Conservation (phyloP, 2,113 vertebrate species). For the Phycodurus eques region DNA sequence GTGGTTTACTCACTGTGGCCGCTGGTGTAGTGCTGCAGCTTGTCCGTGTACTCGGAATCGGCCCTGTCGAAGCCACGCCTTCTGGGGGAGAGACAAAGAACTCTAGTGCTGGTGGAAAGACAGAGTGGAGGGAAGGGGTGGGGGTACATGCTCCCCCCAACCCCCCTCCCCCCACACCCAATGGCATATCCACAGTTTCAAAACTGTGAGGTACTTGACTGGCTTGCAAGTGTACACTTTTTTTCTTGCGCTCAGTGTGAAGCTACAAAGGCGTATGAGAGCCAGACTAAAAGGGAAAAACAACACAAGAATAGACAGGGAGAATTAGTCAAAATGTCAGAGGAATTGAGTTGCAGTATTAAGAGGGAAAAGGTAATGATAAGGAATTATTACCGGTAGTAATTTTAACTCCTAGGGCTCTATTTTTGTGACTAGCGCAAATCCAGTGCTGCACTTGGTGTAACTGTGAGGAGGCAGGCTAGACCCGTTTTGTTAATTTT, state of each 20-base stretch:
- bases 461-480: too few relatives aligned
- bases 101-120: conserved; percentile 64
- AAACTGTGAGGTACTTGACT: neutral
- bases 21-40: conserved; percentile 98
- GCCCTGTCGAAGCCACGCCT: conserved; percentile 95
- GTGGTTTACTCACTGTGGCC: conserved; percentile 93
- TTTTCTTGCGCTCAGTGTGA: neutral
- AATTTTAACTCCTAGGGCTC: neutral
- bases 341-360: neutral
- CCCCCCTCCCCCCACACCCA: neutral
- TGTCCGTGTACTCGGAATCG: conserved; percentile 97
- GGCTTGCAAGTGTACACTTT: neutral
- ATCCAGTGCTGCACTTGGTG: too few relatives aligned
- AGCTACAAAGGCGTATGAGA: neutral
- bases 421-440: too few relatives aligned
- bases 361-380: neutral
- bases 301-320: too few relatives aligned
- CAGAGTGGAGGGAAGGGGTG: conserved; percentile 30
- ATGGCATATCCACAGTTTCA: neutral
- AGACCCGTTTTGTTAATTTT: too few relatives aligned
- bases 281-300: neutral
- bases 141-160: neutral
- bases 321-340: neutral
- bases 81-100: conserved; percentile 85
- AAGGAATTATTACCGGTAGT: neutral